phyloP scores from a whole-genome alignment of 2,113 vertebrate genomes.

The Salvelinus namaycush region DNA sequence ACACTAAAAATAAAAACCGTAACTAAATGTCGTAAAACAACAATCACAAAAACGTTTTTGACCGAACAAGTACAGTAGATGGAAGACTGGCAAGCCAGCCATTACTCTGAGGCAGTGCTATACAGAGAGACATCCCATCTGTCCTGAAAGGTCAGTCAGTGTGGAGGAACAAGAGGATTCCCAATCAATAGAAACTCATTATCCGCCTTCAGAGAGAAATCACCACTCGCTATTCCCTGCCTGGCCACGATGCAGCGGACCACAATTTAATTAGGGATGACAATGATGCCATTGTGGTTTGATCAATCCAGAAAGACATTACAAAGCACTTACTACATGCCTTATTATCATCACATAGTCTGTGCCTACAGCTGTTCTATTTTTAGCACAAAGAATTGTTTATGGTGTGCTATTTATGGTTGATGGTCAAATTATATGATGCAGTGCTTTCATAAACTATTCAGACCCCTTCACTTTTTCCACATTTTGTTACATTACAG shows the following conservation, averaged over 20 bases:
- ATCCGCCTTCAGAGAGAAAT: conserved; percentile 61
- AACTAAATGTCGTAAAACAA: conserved; percentile 33
- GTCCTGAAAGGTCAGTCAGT: conserved; percentile 49
- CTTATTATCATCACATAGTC: conserved; percentile 58
- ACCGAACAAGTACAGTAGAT: conserved; percentile 16
- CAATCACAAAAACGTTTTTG: conserved; percentile 44
- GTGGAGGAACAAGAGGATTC: conserved; percentile 47
- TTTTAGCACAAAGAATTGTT: conserved; percentile 57
- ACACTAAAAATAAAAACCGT: conserved; percentile 22
- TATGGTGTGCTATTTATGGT: too few species aligned
- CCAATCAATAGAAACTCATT: conserved; percentile 71
- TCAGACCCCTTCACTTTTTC: too few species aligned
- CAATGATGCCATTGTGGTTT: conserved; percentile 64
- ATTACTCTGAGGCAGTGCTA: conserved; percentile 55
- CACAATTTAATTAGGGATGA: conserved; percentile 67
- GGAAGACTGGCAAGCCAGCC: conserved; percentile 27
- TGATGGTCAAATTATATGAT: too few species aligned
- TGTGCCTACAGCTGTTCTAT: conserved; percentile 44
- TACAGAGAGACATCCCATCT: conserved; percentile 49
- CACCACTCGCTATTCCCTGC: conserved; percentile 39
- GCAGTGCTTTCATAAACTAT: too few species aligned
- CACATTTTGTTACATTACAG: too few species aligned
- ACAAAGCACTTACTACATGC: conserved; percentile 50
- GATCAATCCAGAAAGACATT: conserved; percentile 44
- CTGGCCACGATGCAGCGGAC: conserved; percentile 56